Evolutionary conservation across 2,113 vertebrate genomes (phyloP), one percentile per base, ranked within the genome.

Genomic region (Notothenia coriiceps): DNA sequence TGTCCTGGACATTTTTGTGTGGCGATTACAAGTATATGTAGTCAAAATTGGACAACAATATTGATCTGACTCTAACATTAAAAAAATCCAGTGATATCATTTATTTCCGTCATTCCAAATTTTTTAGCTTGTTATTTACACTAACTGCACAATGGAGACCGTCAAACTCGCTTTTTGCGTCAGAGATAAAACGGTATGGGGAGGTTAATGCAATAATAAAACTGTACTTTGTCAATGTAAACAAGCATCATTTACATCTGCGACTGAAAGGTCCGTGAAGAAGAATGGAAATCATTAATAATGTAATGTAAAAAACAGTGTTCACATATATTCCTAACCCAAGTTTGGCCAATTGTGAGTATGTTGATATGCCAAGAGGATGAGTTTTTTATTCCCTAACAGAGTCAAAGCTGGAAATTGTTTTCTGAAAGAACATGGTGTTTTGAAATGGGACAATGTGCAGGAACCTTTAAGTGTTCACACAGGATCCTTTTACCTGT

Each of bases 401-500:
- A 52, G 47, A 68, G 63, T 46, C 5, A 62, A 70, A 71, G 20
- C 61, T 66, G 25, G 40, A 68, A 70, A 56, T 18, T 17, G 50
- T 44, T 57, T 71, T 78, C 25, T 52, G 12, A 80, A 78, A 71
- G 63, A 57, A 52, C 8, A 2, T 12, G 35, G 49, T 22, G 67
- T 72, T 76, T 50, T 62, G 46, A 62, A 86, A 78, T 4, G 22
- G 82, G 61, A 72, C 70, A 62, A 82, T 55, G 67, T 85, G 71
- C 81, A 83, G 71, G 70, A 86, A 56, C 67, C 74, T 35, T 71
- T 68, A 72, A 72, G 65, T 86, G 73, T 80, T 86, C 80, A 78
- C 85, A 86, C 80, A 47, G 50, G 83, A 74, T 71, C 80, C 80
- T 80, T 87, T 84, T 77, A 87, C 20, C 85, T 83, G 88, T 89